phyloP scores from a whole-genome alignment of 2,888 invertebrate species.

The Priocnemis perturbator region DNA sequence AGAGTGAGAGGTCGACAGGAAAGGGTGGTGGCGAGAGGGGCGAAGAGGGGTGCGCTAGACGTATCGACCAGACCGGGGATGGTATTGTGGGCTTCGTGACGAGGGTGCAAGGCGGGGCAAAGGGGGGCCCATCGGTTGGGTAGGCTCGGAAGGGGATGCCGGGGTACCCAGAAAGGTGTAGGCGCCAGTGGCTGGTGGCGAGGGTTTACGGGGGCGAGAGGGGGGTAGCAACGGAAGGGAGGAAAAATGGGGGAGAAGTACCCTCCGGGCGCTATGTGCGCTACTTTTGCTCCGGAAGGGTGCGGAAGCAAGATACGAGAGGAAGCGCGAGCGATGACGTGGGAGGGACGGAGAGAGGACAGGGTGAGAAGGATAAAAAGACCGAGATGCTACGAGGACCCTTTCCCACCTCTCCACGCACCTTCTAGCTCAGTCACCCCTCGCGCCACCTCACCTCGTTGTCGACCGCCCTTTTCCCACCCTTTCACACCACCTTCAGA shows the following conservation, averaged over 20 bases:
- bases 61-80: conserved; percentile 68
- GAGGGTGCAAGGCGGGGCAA: conserved; percentile 23
- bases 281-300: conserved; percentile 64
- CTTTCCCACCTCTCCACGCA: conserved; percentile 43
- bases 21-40: conserved; percentile 27
- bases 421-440: neutral
- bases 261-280: conserved; percentile 60
- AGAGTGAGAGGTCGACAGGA: conserved; percentile 8
- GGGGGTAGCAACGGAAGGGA: conserved; percentile 19
- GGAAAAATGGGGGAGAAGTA: conserved; percentile 19
- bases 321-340: neutral
- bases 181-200: conserved; percentile 5
- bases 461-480: neutral
- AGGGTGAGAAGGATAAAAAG: too few species aligned
- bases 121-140: too few species aligned
- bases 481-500: conserved; percentile 27
- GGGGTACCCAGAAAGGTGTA: neutral
- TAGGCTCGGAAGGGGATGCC: neutral
- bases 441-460: conserved; percentile 8
- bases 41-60: conserved; percentile 61
- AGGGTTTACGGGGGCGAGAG: conserved; percentile 10
- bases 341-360: too few species aligned
- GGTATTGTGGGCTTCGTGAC: conserved; percentile 55
- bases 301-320: conserved; percentile 61
- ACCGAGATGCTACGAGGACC: conserved; percentile 56